phyloP scores from a whole-genome alignment of 1,140 invertebrate genomes.

The Ostrea edulis region DNA sequence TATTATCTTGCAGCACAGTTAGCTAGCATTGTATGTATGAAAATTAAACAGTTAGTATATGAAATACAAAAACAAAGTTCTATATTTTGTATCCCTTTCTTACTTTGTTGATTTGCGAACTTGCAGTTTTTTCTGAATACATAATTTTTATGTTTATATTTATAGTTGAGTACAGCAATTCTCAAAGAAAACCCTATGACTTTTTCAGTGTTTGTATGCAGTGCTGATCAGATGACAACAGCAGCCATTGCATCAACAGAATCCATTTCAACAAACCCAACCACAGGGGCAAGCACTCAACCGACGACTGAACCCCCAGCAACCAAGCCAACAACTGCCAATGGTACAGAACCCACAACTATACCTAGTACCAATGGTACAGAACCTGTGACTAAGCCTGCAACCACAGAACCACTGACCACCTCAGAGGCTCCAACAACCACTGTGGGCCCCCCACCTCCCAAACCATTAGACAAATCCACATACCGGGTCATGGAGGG shows the following conservation, averaged over 20 bases:
- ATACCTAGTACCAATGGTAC: neutral
- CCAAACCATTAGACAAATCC: neutral
- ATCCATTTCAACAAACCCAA: neutral
- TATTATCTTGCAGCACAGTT: too few relatives aligned
- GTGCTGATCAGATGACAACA: conserved; percentile 34
- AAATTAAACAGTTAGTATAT: too few relatives aligned
- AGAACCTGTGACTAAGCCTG: neutral
- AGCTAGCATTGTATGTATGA: too few relatives aligned
- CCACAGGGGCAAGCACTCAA: neutral
- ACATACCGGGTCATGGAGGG: neutral
- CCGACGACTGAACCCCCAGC: neutral
- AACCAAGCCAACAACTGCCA: neutral
- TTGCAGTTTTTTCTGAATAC: too few relatives aligned
- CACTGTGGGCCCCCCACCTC: neutral
- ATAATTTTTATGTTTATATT: too few relatives aligned
- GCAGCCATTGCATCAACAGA: neutral
- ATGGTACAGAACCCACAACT: neutral
- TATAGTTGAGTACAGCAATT: too few relatives aligned
- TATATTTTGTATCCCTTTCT: too few relatives aligned
- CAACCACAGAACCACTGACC: neutral
- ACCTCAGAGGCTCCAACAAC: neutral
- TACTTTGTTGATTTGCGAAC: too few relatives aligned
- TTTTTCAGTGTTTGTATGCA: neutral
- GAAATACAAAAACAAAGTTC: too few relatives aligned
- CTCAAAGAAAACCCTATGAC: neutral